phyloP scores from a whole-genome alignment of 2,113 vertebrate genomes.

The Erythrolamprus reginae region DNA sequence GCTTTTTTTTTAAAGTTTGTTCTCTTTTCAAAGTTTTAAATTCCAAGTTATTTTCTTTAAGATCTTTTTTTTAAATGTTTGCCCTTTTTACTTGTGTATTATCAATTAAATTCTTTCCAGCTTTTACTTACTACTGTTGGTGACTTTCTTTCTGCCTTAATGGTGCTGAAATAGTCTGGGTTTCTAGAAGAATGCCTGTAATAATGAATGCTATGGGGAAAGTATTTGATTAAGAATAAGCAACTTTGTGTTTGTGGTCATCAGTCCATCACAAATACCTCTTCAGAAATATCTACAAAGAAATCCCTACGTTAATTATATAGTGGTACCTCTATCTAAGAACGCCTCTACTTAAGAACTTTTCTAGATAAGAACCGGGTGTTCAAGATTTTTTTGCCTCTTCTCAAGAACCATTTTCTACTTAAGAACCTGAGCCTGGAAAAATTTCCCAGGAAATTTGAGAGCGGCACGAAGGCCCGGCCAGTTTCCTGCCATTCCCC shows the following conservation, averaged over 20 bases:
- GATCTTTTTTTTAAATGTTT: background rate
- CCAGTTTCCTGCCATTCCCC: too few species aligned
- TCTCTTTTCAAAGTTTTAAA: background rate
- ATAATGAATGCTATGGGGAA: background rate
- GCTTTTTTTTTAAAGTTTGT: background rate
- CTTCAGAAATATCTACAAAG: background rate
- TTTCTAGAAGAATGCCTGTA: background rate
- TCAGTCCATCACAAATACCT: background rate
- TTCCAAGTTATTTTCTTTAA: background rate
- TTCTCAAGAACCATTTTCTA: too few species aligned
- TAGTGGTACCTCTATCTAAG: too few species aligned
- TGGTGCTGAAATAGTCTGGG: background rate
- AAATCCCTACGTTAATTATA: background rate
- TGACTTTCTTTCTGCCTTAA: background rate
- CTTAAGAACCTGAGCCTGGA: too few species aligned
- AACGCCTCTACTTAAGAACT: too few species aligned
- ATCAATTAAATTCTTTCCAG: too few species aligned
- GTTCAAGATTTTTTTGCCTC: too few species aligned
- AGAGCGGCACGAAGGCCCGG: too few species aligned
- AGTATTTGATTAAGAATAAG: background rate
- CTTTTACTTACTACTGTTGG: background rate
- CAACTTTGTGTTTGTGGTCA: background rate
- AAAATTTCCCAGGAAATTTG: too few species aligned
- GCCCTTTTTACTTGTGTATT: background rate
- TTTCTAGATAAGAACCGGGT: too few species aligned